A percentile compares a stretch with the other conserved stretches of the same genome.
These are phyloP conservation scores for Lycia hirtaria DNA, from an alignment of 2,888 invertebrate species.

Conservation along the genomic window DNA sequence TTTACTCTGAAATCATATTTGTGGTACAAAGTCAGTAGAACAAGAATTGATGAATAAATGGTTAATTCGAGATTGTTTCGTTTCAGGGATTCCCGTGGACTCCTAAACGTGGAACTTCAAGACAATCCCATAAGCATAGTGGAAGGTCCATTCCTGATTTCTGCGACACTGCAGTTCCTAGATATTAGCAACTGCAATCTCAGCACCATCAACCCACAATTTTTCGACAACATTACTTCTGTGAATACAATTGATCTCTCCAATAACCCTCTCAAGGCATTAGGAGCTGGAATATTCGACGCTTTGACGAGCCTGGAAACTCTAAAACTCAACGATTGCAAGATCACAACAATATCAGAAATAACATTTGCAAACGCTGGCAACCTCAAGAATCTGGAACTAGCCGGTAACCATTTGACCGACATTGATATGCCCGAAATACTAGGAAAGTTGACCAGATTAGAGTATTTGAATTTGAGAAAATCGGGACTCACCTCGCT, in stretches of 20 bases:
- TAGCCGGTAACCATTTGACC: constrained; percentile 85
- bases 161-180: constrained; percentile 87
- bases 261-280: constrained; percentile 86
- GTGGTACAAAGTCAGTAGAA: neutral
- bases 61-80: neutral
- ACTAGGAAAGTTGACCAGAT: constrained; percentile 84
- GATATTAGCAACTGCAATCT: constrained; percentile 89
- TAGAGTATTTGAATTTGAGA: constrained; percentile 87
- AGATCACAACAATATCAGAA: constrained; percentile 84
- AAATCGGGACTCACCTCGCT: constrained; percentile 86
- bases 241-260: constrained; percentile 89
- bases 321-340: constrained; percentile 87
- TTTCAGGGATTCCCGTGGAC: constrained; percentile 88
- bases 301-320: constrained; percentile 88
- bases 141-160: constrained; percentile 88
- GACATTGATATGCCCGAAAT: constrained; percentile 87
- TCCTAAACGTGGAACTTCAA: constrained; percentile 89
- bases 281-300: constrained; percentile 86
- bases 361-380: constrained; percentile 84
- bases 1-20: neutral
- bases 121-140: constrained; percentile 87
- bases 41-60: neutral
- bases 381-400: constrained; percentile 87
- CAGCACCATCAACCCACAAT: constrained; percentile 84
- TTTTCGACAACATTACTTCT: constrained; percentile 88